Conservation (phyloP, 2,797 vertebrate genomes). For the Tokudaia muenninki region DNA sequence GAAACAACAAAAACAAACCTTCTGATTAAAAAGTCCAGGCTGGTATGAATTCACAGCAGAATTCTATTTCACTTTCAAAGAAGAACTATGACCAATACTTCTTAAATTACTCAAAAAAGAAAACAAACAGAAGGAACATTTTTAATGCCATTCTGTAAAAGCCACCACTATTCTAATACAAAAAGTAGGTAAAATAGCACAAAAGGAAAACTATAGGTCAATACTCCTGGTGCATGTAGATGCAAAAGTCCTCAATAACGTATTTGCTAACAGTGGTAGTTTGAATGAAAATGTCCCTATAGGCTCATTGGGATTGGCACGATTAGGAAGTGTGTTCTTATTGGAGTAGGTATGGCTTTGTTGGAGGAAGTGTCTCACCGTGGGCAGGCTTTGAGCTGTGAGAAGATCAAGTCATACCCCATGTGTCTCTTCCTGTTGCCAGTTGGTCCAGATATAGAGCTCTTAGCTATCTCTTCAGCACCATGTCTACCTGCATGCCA, state of each 20-base stretch:
- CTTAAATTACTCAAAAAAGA: background rate
- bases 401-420: background rate
- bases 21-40: background rate
- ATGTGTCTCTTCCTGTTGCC: background rate
- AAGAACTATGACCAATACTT: background rate
- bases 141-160: background rate
- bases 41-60: background rate
- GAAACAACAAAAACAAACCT: background rate
- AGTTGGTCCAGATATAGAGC: background rate
- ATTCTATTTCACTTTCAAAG: background rate
- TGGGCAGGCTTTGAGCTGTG: background rate
- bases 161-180: background rate
- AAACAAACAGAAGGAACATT: background rate
- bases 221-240: background rate
- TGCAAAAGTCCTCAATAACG: background rate
- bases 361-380: background rate
- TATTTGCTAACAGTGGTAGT: background rate
- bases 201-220: background rate
- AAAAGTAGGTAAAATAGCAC: background rate
- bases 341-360: background rate
- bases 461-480: background rate
- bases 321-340: background rate
- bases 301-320: background rate
- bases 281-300: background rate
- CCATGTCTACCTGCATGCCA: background rate